phyloP scores from a whole-genome alignment of 2,888 invertebrate species.

The Entomobrya multifasciata region DNA sequence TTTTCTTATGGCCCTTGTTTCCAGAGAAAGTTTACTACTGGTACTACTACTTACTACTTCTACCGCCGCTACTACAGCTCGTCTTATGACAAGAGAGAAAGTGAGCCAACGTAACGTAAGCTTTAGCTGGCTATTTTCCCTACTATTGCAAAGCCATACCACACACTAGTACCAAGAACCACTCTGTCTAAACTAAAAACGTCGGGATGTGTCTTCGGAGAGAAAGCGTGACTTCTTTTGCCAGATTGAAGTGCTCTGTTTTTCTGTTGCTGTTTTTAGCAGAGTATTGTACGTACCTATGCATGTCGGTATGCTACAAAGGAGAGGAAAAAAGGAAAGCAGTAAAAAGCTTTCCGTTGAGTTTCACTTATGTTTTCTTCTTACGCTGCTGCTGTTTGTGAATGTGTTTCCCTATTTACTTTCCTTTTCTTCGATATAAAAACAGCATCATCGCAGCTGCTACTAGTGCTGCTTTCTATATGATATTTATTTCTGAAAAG shows the following conservation, averaged over 20 bases:
- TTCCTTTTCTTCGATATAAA: constrained; percentile 30
- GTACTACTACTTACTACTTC: constrained; percentile 5
- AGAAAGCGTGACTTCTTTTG: constrained; percentile 25
- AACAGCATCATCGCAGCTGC: constrained; percentile 49
- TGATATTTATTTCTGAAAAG: constrained; percentile 38
- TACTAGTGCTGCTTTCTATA: background rate
- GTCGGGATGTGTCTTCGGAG: constrained; percentile 23
- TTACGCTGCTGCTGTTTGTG: background rate
- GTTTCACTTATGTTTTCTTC: constrained; percentile 27
- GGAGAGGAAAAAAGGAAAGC: constrained; percentile 21
- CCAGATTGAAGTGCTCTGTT: constrained; percentile 29
- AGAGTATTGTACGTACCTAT: background rate
- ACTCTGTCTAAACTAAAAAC: background rate
- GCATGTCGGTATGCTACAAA: constrained; percentile 12
- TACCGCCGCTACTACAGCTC: constrained; percentile 16
- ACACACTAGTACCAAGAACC: background rate
- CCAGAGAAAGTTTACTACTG: constrained; percentile 18
- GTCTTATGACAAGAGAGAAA: background rate
- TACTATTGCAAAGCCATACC: background rate
- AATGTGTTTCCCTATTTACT: constrained; percentile 33
- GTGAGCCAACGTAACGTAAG: background rate
- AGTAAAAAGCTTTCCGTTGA: constrained; percentile 47
- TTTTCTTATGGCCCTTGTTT: constrained; percentile 39
- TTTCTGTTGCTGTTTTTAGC: background rate
- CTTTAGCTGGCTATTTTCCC: constrained; percentile 30